These are phyloP conservation scores for Agrilus biguttatus DNA, from an alignment of 2,888 invertebrate species.

Conservation along the genomic window DNA sequence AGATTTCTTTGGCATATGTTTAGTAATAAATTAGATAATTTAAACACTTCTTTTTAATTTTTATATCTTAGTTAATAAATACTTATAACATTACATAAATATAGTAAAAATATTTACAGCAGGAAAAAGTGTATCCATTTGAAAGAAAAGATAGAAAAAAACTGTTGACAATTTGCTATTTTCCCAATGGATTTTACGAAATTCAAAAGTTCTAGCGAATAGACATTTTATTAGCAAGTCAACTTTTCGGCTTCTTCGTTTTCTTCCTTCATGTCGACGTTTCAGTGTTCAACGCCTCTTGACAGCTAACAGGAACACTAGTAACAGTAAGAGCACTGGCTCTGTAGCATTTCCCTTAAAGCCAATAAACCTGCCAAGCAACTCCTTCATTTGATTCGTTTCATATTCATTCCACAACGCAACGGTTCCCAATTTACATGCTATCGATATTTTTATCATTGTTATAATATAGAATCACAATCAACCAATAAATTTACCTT, in stretches of 20 bases:
- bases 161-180: no score
- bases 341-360: conserved; percentile 22
- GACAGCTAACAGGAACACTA: no score
- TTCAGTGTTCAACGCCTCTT: no score
- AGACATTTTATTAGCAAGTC: conserved; percentile 28
- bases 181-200: not conserved
- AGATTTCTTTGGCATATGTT: no score
- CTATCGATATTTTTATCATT: conserved; percentile 33
- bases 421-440: conserved; percentile 31
- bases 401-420: conserved; percentile 29
- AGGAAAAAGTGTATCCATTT: no score
- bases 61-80: no score
- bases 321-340: no score
- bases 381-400: conserved; percentile 32
- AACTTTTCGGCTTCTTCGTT: not conserved
- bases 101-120: no score
- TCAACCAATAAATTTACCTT: conserved; percentile 16
- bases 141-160: no score
- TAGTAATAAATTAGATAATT: no score
- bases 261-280: not conserved
- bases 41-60: no score
- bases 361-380: conserved; percentile 31
- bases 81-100: no score
- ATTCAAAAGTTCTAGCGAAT: conserved; percentile 24
- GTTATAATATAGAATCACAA: conserved; percentile 31